These are phyloP conservation scores for Drosophila insularis DNA, from an alignment of 1,140 invertebrate species.

Conservation along the genomic window DNA sequence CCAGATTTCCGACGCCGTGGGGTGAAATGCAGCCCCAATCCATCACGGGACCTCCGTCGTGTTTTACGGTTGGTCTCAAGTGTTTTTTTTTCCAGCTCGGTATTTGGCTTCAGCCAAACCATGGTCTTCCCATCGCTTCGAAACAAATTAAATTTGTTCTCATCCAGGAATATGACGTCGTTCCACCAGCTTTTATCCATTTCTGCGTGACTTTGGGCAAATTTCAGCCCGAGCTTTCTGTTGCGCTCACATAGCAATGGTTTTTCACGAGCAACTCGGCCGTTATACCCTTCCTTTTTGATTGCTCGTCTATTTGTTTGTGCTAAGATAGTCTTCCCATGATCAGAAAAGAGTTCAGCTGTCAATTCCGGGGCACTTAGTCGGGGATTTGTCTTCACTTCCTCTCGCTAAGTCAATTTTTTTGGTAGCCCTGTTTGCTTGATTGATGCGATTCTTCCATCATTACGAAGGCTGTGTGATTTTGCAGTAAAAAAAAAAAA, in stretches of 20 bases:
- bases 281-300: conserved; percentile 4
- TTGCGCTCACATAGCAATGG: conserved; percentile 12
- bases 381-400: conserved; percentile 21
- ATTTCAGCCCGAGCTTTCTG: not conserved
- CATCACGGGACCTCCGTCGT: not conserved
- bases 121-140: conserved; percentile 17
- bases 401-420: conserved; percentile 18
- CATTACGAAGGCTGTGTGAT: too few species aligned
- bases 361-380: not conserved
- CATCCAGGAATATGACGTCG: conserved; percentile 2
- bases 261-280: conserved; percentile 9
- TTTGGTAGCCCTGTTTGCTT: conserved; percentile 18
- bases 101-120: too few species aligned
- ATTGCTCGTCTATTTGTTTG: not conserved
- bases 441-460: conserved; percentile 18
- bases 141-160: conserved; percentile 16
- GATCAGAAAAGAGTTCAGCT: not conserved
- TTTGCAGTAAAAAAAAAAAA: too few species aligned
- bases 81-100: conserved; percentile 16
- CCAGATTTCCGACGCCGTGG: conserved; percentile 8
- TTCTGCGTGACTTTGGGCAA: conserved; percentile 14
- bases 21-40: conserved; percentile 24
- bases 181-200: conserved; percentile 23
- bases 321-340: conserved; percentile 1
- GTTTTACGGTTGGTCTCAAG: not conserved